These are phyloP conservation scores for Leuciscus idus DNA, from an alignment of 2,113 vertebrate genomes.

Conservation along the genomic window DNA sequence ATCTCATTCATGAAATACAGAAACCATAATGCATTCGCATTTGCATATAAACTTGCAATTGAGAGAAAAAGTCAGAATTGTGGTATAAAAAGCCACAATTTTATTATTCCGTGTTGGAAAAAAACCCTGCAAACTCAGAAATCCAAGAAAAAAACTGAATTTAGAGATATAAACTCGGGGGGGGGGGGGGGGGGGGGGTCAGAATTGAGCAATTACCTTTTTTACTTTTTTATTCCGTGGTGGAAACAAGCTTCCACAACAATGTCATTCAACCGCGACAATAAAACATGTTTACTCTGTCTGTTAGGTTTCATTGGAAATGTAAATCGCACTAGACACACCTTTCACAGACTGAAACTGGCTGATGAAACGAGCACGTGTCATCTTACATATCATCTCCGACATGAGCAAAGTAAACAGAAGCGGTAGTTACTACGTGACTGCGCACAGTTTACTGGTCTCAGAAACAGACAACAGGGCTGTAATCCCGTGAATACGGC, in stretches of 20 bases:
- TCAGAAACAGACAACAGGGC: conserved; percentile 31
- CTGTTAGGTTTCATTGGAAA: not conserved
- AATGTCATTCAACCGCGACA: not conserved
- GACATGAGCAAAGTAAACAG: not conserved
- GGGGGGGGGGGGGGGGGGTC: fast-evolving
- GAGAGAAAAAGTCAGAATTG: too few species aligned
- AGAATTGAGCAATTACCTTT: too few species aligned
- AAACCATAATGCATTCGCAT: too few species aligned
- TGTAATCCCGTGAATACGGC: conserved; percentile 29
- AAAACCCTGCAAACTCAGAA: too few species aligned
- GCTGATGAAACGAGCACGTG: not conserved
- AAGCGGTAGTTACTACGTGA: not conserved
- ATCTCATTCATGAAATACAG: not conserved
- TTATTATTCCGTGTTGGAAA: too few species aligned
- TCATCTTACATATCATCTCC: not conserved
- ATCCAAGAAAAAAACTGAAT: too few species aligned
- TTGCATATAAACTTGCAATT: too few species aligned
- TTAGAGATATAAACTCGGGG: too few species aligned
- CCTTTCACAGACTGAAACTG: conserved; percentile 2
- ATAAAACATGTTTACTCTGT: not conserved
- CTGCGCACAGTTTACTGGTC: not conserved
- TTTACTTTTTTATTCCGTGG: too few species aligned
- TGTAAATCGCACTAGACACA: conserved; percentile 32
- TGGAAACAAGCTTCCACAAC: not conserved
- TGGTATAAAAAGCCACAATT: too few species aligned